phyloP scores from a whole-genome alignment of 2,113 vertebrate species.

The Marmota monax region DNA sequence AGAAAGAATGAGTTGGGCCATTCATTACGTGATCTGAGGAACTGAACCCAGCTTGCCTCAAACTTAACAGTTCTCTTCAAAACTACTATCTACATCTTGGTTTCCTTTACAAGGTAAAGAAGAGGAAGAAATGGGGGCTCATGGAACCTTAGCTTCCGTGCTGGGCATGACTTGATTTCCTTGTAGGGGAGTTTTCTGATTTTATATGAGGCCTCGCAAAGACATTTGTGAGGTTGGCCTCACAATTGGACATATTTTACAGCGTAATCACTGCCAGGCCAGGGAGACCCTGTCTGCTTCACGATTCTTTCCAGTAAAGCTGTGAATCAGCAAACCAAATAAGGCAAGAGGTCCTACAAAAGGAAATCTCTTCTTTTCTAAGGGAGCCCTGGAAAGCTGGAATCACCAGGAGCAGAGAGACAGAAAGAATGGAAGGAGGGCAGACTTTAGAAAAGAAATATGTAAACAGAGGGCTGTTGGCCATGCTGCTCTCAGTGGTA shows the following conservation, averaged over 20 bases:
- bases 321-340: conserved; percentile 40
- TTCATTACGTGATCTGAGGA: neutral
- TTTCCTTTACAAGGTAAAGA: neutral
- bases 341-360: conserved; percentile 3
- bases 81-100: neutral
- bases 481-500: neutral
- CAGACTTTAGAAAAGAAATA: neutral
- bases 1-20: neutral
- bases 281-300: neutral
- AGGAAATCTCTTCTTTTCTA: neutral
- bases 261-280: neutral
- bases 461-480: neutral
- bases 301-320: neutral
- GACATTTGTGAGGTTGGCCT: neutral
- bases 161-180: neutral
- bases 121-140: neutral
- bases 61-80: neutral
- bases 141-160: neutral
- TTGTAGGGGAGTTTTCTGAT: neutral
- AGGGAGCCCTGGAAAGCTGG: neutral
- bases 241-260: neutral
- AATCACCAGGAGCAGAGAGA: neutral
- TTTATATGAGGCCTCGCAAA: neutral
- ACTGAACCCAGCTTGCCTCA: neutral
- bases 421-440: neutral